Evolutionary conservation across 2,113 vertebrate species (phyloP).

Genomic region (Saimiri boliviensis): DNA sequence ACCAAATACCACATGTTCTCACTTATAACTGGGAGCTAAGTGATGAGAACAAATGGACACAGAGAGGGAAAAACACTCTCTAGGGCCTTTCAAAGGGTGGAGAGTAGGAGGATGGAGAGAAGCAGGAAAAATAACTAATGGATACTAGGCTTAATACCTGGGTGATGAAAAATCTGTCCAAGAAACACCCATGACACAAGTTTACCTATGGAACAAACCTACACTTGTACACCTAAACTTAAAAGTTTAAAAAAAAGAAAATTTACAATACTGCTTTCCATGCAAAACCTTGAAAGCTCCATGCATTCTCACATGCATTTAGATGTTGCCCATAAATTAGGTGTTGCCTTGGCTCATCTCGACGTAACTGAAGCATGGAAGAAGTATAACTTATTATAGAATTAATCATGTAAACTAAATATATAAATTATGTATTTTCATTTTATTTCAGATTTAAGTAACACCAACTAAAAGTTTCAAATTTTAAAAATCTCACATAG

Average conservation of each 20-base stretch:
- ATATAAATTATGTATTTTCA: background rate
- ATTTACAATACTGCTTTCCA: background rate
- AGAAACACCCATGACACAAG: no score
- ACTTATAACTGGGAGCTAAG: no score
- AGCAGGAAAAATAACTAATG: no score
- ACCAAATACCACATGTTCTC: no score
- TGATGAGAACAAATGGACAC: no score
- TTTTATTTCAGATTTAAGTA: slow-evolving; percentile 11
- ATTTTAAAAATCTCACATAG: background rate
- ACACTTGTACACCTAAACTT: no score
- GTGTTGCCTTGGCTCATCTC: background rate
- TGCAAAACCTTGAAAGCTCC: background rate
- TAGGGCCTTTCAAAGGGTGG: no score
- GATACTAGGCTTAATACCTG: no score
- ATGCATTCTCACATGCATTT: background rate
- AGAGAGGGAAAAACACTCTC: no score
- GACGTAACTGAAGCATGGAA: background rate
- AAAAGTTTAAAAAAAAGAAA: background rate
- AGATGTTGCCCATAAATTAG: background rate
- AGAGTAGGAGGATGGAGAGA: no score
- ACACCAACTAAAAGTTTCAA: background rate
- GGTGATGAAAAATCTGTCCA: no score
- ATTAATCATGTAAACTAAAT: background rate
- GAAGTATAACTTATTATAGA: background rate
- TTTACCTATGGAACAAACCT: no score